Base-by-base conservation (phyloP, 2,888 invertebrate genomes). In the Dicycla oo region DNA sequence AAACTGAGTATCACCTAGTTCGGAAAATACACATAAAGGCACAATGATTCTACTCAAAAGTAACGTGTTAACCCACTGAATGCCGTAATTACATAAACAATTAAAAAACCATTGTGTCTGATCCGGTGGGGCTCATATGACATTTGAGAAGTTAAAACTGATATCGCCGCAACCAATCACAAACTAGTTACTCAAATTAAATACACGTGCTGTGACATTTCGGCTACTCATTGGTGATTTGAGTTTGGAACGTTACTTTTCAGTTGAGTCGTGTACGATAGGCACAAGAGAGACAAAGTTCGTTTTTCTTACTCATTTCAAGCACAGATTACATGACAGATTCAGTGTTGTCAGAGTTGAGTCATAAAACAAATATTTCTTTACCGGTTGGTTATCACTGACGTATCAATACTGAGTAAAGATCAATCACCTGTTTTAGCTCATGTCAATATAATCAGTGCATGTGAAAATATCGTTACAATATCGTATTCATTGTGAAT, bases 371-470 rank as follows among this genome's bases (percentile, higher is more conserved):
- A 30, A 69, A 69, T 62, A 54, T 66, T 60, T 63, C 23, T 75
- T 70, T 58, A 30, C 53, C 62, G 38, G 26, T 66, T 53, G 53
- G 58, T 78, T 71, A 78, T 80, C 73, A 70, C 34, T 74, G 38
- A 72, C 66, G 81, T 71, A 58, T 62, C 38, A 58, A 74, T 66
- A 69, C 61, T 71, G 60, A 53, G 63, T 69, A 66, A 68, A 80
- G 75, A 84, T 81, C 78, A 78, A 77, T 82, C 76, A 83, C 75
- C 75, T 76, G 71, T 58, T 78, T 53, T 34, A 57, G 56, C 43
- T 54, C 54, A 56, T 71, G 68, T 64, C 68, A 74, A 62, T 63
- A 56, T 47, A 69, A 78, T 78, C 72, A 56, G 65, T 51, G 68
- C 53, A 45, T 53, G 13, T 34, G 67, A 47, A 66, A 62, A 73